A percentile compares a stretch with the other conserved stretches of the same genome.
phyloP scores from a whole-genome alignment of 2,888 invertebrate genomes.

The Xestia sexstrigata region DNA sequence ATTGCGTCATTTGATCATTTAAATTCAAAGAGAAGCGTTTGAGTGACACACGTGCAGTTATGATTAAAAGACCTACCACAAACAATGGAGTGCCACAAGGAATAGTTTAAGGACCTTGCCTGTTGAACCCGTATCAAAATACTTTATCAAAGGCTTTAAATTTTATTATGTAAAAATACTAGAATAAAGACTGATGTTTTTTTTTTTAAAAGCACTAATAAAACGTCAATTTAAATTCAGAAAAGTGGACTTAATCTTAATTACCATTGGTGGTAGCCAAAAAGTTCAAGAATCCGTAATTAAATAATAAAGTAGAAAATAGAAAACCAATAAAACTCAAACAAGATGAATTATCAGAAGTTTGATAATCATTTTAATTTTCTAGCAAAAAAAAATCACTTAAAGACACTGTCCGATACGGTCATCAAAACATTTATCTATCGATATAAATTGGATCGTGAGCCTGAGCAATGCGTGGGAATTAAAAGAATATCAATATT shows the following conservation, averaged over 20 bases:
- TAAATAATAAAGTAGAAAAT: neutral
- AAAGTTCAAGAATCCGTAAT: neutral
- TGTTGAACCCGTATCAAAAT: neutral
- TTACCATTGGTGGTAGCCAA: neutral
- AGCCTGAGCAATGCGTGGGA: constrained; percentile 42
- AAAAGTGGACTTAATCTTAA: neutral
- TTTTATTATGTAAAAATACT: neutral
- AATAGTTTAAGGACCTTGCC: constrained; percentile 34
- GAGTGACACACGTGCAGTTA: constrained; percentile 62
- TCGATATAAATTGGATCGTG: constrained; percentile 18
- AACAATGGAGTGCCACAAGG: constrained; percentile 59
- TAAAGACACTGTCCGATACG: neutral
- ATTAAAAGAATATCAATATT: constrained; percentile 36
- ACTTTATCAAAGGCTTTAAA: constrained; percentile 4
- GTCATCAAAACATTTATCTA: constrained; percentile 23
- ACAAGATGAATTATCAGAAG: neutral
- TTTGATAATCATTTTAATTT: neutral
- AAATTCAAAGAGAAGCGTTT: constrained; percentile 60
- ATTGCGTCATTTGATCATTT: constrained; percentile 61
- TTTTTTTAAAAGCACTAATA: neutral
- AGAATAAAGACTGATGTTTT: neutral
- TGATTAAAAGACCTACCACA: constrained; percentile 57
- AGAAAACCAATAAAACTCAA: neutral
- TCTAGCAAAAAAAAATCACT: neutral
- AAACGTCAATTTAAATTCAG: neutral